phyloP scores from a whole-genome alignment of 2,888 invertebrate genomes.

The Cyclophora albipunctata region DNA sequence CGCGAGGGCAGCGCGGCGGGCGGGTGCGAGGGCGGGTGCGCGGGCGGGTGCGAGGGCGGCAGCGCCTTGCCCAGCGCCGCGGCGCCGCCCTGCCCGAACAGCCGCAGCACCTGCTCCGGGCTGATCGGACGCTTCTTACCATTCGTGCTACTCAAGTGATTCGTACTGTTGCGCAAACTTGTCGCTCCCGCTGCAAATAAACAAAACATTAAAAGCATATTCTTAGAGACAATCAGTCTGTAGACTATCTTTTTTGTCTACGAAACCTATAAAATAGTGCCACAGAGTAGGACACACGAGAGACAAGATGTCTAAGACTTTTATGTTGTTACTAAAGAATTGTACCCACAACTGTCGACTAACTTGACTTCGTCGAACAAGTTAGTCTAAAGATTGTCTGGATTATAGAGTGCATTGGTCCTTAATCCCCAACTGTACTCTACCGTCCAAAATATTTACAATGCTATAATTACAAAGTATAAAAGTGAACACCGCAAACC shows the following conservation, averaged over 20 bases:
- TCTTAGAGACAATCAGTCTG: neutral
- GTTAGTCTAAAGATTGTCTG: no score
- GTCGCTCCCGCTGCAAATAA: constrained; percentile 42
- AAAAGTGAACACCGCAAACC: neutral
- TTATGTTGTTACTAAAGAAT: no score
- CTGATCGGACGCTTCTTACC: constrained; percentile 87
- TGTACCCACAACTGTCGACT: no score
- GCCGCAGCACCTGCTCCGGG: constrained; percentile 86
- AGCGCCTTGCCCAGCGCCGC: constrained; percentile 66
- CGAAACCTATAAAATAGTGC: no score
- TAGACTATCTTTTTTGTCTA: no score
- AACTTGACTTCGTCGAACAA: no score
- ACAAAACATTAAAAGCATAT: neutral
- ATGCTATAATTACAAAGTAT: no score
- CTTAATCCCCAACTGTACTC: no score
- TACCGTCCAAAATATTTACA: no score
- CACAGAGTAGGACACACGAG: no score
- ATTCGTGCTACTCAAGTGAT: constrained; percentile 74
- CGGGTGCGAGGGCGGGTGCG: constrained; percentile 38
- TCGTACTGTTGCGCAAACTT: constrained; percentile 62
- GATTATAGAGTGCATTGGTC: no score
- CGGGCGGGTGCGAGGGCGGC: constrained; percentile 63
- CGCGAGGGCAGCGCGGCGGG: constrained; percentile 69
- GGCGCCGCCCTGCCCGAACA: constrained; percentile 75
- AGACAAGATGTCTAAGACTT: no score